Percentiles rank a stretch among this genome's conserved stretches.
Conservation (phyloP, 2,797 vertebrate species). For the Rhinichthys osculus region DNA sequence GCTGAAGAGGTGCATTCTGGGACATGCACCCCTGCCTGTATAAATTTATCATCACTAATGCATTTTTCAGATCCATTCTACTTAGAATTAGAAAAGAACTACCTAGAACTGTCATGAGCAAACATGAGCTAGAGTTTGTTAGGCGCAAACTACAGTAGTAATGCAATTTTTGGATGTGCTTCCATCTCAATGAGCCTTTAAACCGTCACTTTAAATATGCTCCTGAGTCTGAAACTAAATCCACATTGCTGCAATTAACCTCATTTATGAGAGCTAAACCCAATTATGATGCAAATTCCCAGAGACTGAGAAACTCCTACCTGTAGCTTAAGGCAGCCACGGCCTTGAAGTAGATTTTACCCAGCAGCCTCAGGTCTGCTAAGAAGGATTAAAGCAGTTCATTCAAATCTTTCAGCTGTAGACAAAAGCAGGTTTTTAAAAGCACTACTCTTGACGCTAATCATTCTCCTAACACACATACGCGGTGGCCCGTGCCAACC, state of each 20-base stretch:
- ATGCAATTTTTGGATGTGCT: background rate
- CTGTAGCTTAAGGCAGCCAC: background rate
- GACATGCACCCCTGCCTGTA: background rate
- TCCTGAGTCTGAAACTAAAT: background rate
- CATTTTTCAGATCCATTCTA: constrained; percentile 44
- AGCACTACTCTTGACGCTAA: constrained; percentile 71
- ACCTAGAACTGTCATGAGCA: background rate
- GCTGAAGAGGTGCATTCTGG: constrained; percentile 15
- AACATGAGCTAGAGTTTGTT: background rate
- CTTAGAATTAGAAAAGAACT: background rate
- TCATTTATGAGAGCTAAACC: constrained; percentile 12
- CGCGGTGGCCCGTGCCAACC: constrained; percentile 53
- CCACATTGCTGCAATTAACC: constrained; percentile 33
- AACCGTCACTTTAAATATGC: background rate
- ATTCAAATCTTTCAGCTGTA: constrained; percentile 75
- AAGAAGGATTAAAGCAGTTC: constrained; percentile 78
- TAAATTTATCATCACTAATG: constrained; percentile 39
- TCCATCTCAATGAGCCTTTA: background rate
- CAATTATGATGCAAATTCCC: constrained; percentile 56
- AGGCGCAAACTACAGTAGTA: background rate
- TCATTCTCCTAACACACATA: constrained; percentile 78
- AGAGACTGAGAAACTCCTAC: constrained; percentile 33
- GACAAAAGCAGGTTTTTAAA: constrained; percentile 76
- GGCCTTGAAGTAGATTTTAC: constrained; percentile 31
- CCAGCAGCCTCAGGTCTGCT: constrained; percentile 56